Conservation (phyloP, 2,797 vertebrate genomes). For the Eospalax fontanierii region DNA sequence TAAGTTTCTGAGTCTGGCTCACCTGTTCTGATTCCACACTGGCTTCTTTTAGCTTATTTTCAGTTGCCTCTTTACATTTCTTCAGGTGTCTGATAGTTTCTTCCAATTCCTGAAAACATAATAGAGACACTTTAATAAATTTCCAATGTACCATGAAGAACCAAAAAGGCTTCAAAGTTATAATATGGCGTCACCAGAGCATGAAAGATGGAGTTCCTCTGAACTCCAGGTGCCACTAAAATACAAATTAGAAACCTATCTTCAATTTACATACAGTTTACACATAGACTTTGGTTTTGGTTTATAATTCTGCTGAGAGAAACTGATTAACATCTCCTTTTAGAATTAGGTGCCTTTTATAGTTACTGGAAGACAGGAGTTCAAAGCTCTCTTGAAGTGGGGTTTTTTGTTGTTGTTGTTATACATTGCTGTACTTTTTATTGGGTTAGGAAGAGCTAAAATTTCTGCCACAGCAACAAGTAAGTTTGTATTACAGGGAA, state of each 20-base stretch:
- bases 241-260: not conserved
- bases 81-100: constrained; percentile 84
- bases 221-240: not conserved
- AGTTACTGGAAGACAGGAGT: not conserved
- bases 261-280: not conserved
- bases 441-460: not conserved
- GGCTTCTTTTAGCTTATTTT: constrained; percentile 88
- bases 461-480: not conserved
- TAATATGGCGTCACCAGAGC: not conserved
- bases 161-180: not conserved
- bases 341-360: not conserved
- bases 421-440: not conserved
- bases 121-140: not conserved
- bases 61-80: constrained; percentile 85
- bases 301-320: constrained; percentile 11
- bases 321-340: not conserved
- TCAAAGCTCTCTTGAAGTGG: not conserved
- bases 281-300: constrained; percentile 30
- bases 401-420: not conserved
- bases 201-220: not conserved
- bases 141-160: not conserved
- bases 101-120: constrained; percentile 86
- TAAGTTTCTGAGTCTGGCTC: not conserved
- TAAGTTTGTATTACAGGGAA: not conserved
- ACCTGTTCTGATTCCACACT: constrained; percentile 89